Evolutionary conservation across 1,140 invertebrate species (phyloP).

Genomic region (Bombus ignitus): DNA sequence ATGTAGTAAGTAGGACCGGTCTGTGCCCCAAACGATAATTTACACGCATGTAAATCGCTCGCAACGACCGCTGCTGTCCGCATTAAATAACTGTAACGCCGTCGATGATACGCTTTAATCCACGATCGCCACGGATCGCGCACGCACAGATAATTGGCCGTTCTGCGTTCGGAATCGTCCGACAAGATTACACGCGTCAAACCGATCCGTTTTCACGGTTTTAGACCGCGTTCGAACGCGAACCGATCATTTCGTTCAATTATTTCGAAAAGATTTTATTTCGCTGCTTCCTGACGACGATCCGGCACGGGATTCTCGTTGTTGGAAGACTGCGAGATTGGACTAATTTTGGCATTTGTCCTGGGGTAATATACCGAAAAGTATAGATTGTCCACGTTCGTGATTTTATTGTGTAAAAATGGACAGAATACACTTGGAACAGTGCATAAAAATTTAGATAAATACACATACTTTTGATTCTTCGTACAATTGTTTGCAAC

Average conservation of each 20-base stretch:
- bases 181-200: conserved; percentile 45
- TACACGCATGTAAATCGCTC: conserved; percentile 32
- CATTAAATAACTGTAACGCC: conserved; percentile 34
- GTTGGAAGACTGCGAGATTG: no score
- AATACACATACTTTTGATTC: not conserved
- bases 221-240: no score
- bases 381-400: no score
- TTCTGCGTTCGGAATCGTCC: conserved; percentile 23
- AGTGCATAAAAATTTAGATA: conserved; percentile 1
- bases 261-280: not conserved
- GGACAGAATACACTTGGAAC: not conserved
- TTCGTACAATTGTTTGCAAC: not conserved
- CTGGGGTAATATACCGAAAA: no score
- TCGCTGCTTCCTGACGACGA: not conserved
- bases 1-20: not conserved
- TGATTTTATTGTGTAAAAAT: no score
- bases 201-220: not conserved
- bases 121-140: conserved; percentile 38
- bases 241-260: not conserved
- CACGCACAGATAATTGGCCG: conserved; percentile 22
- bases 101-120: conserved; percentile 47
- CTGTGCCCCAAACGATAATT: conserved; percentile 11
- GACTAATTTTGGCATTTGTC: no score
- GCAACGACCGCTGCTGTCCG: conserved; percentile 19
- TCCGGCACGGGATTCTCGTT: no score